Percentiles rank a stretch among this genome's conserved stretches.
phyloP scores from a whole-genome alignment of 2,113 vertebrate species.

The Rhinopomastus cyanomelas region DNA sequence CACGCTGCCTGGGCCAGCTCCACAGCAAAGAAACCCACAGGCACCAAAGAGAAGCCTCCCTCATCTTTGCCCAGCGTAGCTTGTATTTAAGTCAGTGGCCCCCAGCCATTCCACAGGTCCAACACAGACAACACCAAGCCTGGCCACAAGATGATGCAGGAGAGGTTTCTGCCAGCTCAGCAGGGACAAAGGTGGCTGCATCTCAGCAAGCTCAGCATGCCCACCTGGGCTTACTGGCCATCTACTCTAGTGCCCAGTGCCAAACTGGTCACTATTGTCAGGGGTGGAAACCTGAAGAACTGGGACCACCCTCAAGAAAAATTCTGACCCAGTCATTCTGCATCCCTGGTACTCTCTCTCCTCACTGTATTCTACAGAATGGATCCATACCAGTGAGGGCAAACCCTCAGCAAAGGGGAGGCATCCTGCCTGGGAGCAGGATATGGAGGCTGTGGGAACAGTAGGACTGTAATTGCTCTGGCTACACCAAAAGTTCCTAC shows the following conservation, averaged over 20 bases:
- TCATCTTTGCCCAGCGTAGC: rapidly evolving
- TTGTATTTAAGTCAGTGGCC: background rate
- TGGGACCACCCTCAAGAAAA: background rate
- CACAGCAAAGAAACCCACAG: background rate
- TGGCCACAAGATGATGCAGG: rapidly evolving
- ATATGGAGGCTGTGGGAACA: background rate
- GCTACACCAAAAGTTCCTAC: background rate
- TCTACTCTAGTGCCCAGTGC: background rate
- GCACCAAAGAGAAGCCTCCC: background rate
- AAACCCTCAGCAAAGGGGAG: background rate
- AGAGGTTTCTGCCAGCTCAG: background rate
- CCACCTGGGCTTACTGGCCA: background rate
- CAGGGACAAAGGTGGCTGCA: background rate
- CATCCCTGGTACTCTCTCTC: background rate
- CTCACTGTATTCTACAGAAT: background rate
- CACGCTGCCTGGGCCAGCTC: background rate
- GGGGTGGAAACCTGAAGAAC: background rate
- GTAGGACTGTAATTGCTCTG: background rate
- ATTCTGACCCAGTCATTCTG: background rate
- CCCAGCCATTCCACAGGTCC: background rate
- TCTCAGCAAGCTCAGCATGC: background rate
- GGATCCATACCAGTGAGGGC: rapidly evolving
- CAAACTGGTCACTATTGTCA: background rate
- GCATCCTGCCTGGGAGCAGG: background rate
- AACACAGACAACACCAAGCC: background rate